A percentile compares a stretch with the other conserved stretches of the same genome.
These are phyloP conservation scores for Drosophila nigromelanica DNA, from an alignment of 1,140 invertebrate genomes.

Conservation along the genomic window DNA sequence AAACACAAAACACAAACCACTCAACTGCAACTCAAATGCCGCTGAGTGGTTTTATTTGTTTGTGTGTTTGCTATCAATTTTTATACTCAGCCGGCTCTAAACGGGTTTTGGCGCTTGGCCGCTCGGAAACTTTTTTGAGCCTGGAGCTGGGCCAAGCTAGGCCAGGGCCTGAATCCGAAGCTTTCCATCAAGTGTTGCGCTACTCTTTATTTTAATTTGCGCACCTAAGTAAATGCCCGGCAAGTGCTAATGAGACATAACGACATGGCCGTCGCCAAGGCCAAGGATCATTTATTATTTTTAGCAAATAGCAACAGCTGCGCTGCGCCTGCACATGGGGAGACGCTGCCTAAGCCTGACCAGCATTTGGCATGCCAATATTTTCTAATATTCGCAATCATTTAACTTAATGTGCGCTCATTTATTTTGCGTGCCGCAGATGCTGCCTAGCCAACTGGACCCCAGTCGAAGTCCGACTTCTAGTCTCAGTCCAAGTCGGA, in stretches of 20 bases:
- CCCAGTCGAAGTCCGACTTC: neutral
- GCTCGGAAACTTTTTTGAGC: slow-evolving; percentile 1
- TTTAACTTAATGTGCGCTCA: slow-evolving; percentile 79
- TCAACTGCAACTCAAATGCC: slow-evolving; percentile 20
- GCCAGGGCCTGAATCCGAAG: slow-evolving; percentile 13
- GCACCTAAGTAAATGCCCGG: slow-evolving; percentile 59
- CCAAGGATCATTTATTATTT: slow-evolving; percentile 71
- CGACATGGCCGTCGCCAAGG: slow-evolving; percentile 69
- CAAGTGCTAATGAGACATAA: slow-evolving; percentile 78
- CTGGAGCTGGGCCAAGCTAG: neutral
- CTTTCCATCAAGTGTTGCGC: slow-evolving; percentile 41
- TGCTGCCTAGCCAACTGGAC: slow-evolving; percentile 21
- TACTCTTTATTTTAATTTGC: slow-evolving; percentile 76
- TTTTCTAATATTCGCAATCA: slow-evolving; percentile 82
- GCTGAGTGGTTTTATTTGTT: slow-evolving; percentile 9
- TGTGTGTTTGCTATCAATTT: slow-evolving; percentile 8
- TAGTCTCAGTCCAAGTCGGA: neutral
- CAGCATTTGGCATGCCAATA: slow-evolving; percentile 69
- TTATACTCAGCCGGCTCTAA: slow-evolving; percentile 17
- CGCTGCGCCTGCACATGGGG: neutral
- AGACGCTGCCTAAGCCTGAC: slow-evolving; percentile 22
- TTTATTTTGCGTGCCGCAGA: slow-evolving; percentile 63
- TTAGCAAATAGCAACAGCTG: slow-evolving; percentile 41
- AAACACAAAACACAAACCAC: slow-evolving; percentile 61
- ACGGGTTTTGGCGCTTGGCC: slow-evolving; percentile 47